Evolutionary conservation across 1,140 invertebrate species (phyloP).

Genomic region (Macrosteles quadrilineatus): DNA sequence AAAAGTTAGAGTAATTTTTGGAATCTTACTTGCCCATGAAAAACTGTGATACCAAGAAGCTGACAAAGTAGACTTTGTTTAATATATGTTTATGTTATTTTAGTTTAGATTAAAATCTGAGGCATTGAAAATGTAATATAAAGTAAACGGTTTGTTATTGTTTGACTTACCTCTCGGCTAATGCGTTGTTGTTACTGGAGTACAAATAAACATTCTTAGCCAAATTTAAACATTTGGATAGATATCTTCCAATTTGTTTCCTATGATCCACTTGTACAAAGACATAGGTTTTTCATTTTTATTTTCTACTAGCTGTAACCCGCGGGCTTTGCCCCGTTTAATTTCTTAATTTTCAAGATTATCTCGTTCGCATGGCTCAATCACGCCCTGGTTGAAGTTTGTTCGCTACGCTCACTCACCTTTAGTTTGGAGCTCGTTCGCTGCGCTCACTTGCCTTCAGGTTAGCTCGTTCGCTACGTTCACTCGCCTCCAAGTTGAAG

Average conservation of each 20-base stretch:
- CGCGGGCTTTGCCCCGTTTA: too few relatives aligned
- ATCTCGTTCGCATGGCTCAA: too few relatives aligned
- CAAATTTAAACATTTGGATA: slow-evolving; percentile 25
- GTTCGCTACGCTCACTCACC: too few relatives aligned
- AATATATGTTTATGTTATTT: slow-evolving; percentile 13
- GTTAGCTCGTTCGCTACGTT: not conserved
- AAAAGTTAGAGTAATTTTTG: not conserved
- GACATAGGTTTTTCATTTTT: slow-evolving; percentile 15
- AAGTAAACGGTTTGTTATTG: slow-evolving; percentile 6
- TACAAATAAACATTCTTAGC: slow-evolving; percentile 19
- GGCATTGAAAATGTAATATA: not conserved
- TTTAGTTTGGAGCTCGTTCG: too few relatives aligned
- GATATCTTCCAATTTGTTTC: slow-evolving; percentile 12
- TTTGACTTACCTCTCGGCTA: slow-evolving; percentile 22
- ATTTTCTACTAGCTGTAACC: not conserved
- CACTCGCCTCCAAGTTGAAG: not conserved
- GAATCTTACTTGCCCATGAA: slow-evolving; percentile 16
- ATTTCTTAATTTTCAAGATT: too few relatives aligned
- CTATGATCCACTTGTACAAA: slow-evolving; percentile 19
- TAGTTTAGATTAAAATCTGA: not conserved
- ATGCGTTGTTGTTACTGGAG: slow-evolving; percentile 23
- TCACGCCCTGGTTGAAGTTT: too few relatives aligned
- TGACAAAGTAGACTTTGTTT: slow-evolving; percentile 18
- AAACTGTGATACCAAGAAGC: slow-evolving; percentile 25
- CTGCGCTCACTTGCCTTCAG: not conserved